Evolutionary conservation across 1,140 invertebrate species (phyloP).

Genomic region (Macrosteles quadrilineatus): DNA sequence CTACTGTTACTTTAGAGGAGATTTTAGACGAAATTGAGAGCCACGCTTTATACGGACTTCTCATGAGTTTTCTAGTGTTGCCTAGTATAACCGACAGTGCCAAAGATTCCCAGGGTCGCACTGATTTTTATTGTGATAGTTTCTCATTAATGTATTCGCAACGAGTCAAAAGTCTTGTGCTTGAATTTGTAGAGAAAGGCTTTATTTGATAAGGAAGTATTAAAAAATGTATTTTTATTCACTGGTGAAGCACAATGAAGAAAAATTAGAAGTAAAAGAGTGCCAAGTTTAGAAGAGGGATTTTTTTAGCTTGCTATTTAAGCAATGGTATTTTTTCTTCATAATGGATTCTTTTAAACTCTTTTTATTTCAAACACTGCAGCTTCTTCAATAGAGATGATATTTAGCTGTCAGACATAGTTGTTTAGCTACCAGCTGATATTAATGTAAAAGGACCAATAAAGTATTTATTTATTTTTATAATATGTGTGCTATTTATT

Average conservation of each 20-base stretch:
- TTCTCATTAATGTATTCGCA: slow-evolving; percentile 26
- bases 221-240: not conserved
- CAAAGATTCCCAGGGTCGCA: not conserved
- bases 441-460: not conserved
- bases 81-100: slow-evolving; percentile 32
- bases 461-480: not conserved
- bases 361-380: too few species aligned
- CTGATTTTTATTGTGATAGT: not conserved
- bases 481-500: not conserved
- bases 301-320: too few species aligned
- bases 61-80: slow-evolving; percentile 37
- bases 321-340: too few species aligned
- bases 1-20: slow-evolving; percentile 23
- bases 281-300: too few species aligned
- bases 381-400: too few species aligned
- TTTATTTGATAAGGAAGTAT: slow-evolving; percentile 34
- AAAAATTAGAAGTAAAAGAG: too few species aligned
- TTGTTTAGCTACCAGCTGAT: too few species aligned
- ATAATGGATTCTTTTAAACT: too few species aligned
- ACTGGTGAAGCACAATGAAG: too few species aligned
- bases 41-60: slow-evolving; percentile 35
- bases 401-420: too few species aligned
- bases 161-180: slow-evolving; percentile 32
- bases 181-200: slow-evolving; percentile 36
- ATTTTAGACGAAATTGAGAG: slow-evolving; percentile 34